Evolutionary conservation across 2,113 vertebrate genomes (phyloP).

Genomic region (Crocuta crocuta): DNA sequence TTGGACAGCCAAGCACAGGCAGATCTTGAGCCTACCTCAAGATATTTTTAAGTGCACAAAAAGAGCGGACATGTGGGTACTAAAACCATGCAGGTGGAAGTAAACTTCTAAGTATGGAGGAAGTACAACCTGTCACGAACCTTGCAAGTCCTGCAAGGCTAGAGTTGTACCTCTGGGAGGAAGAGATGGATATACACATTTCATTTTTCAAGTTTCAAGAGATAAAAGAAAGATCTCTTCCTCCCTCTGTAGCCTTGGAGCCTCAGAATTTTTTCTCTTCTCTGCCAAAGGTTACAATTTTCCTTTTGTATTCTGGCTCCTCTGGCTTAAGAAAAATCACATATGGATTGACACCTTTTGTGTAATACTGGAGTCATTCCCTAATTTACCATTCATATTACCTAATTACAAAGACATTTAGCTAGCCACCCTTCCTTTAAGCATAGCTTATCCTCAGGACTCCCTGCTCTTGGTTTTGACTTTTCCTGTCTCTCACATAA

Average conservation of each 20-base stretch:
- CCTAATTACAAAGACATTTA: neutral
- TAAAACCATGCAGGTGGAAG: neutral
- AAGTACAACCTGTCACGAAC: neutral
- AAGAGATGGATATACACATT: neutral
- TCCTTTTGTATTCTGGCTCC: neutral
- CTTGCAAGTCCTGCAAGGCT: neutral
- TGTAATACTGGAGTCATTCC: neutral
- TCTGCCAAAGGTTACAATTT: neutral
- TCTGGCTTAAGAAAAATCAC: neutral
- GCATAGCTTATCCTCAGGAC: neutral
- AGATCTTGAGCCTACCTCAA: neutral
- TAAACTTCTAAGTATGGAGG: neutral
- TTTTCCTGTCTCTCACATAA: neutral
- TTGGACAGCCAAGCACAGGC: neutral
- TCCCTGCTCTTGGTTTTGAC: neutral
- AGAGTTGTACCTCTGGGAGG: neutral
- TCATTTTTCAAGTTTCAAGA: neutral
- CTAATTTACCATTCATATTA: neutral
- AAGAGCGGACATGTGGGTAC: neutral
- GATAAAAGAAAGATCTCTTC: neutral
- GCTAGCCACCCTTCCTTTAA: neutral
- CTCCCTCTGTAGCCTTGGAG: neutral
- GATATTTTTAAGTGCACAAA: neutral
- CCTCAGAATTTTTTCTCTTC: neutral
- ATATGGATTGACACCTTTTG: neutral